Base-by-base conservation (phyloP, 2,113 vertebrate species). In the Stigmatopora argus region DNA sequence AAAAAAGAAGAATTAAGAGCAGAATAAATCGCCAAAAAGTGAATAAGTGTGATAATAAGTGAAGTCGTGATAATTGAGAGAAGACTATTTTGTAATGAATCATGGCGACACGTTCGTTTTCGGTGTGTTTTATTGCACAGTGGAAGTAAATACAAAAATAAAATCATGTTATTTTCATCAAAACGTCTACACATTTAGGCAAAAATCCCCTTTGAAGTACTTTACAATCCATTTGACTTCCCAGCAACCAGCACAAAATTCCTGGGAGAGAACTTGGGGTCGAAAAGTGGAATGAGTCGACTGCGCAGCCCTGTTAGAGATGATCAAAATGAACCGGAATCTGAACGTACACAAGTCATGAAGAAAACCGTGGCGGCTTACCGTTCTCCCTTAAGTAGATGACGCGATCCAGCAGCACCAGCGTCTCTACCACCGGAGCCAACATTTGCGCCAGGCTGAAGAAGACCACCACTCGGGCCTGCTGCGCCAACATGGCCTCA, bases 351-450 rank as follows among this genome's bases (percentile, higher is more conserved):
- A 15, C 41, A 7, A 12, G n/a, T 35, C 57, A 5, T 7, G 41
- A 21, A 41, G 7, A 13, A 7, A 38, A 6, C 5, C 19, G 19
- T 31, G 26, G 26, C n/a, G 14, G 21, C 84, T 81, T 60, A 97
- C 96, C 94, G 74, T 89, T 92, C 77, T 99, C 95, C 72, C 95
- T 92, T 59, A 99, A 88, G 85, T 91, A 97, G 21, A 99, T 90
- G 66, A 95, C 87, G 44, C 95, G 80, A 75, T 98, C 96, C 2
- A 98, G 87, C 59, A 99, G 91, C 73, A 99, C 89, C 66, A 99
- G 88, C 0, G 91, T 94, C 88, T 99, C 96, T 75, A 96, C 93
- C 0, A 90, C 84, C 0, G 95, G 96, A 0, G 94, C 93, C 71
- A 98, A 84, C 11, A 96, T 86, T 67, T 95, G 84, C 1, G 87